Evolutionary conservation across 2,888 invertebrate genomes (phyloP).

Genomic region (Xestia c-nigrum): DNA sequence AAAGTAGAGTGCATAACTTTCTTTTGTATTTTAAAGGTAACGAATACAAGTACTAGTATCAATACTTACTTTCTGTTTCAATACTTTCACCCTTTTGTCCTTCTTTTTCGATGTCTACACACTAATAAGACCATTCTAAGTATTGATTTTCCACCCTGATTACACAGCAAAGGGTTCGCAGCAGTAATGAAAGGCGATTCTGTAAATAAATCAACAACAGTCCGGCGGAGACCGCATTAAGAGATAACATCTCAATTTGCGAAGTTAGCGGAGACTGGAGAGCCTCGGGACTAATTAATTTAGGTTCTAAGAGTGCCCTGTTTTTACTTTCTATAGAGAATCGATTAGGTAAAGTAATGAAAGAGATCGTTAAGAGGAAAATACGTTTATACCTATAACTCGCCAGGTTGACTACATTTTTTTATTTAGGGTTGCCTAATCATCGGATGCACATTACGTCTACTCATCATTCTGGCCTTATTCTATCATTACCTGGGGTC

Average conservation of each 20-base stretch:
- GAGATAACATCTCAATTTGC: conserved; percentile 86
- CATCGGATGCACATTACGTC: neutral
- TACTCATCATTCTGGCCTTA: neutral
- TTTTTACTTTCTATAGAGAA: conserved; percentile 6
- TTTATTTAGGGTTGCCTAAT: neutral
- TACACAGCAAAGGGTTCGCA: conserved; percentile 38
- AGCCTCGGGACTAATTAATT: conserved; percentile 79
- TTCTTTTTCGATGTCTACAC: neutral
- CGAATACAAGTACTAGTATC: too few species aligned
- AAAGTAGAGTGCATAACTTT: neutral
- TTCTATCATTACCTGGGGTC: neutral
- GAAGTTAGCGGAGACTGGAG: conserved; percentile 73
- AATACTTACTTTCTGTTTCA: neutral
- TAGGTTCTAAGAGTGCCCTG: conserved; percentile 64
- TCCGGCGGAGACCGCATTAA: conserved; percentile 76
- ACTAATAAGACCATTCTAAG: neutral
- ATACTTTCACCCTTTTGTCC: neutral
- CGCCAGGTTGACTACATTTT: too few species aligned
- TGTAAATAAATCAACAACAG: conserved; percentile 73
- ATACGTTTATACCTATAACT: neutral
- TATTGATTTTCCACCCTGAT: conserved; percentile 12
- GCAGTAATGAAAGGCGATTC: conserved; percentile 58
- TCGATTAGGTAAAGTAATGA: neutral
- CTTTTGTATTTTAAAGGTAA: neutral
- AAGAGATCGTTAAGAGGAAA: neutral